phyloP scores from a whole-genome alignment of 2,888 invertebrate species.

The Cantharis nigra region DNA sequence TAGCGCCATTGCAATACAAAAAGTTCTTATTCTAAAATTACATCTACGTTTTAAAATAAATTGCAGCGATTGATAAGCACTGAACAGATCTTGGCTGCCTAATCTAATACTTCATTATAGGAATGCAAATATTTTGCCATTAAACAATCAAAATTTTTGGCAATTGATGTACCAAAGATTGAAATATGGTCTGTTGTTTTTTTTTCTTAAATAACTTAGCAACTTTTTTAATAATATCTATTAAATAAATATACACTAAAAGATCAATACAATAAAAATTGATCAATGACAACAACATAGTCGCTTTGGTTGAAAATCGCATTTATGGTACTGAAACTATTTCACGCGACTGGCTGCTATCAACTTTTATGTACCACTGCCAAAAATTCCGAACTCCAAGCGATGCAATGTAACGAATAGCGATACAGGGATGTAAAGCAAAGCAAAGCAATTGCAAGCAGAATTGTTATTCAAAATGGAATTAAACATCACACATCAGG shows the following conservation, averaged over 20 bases:
- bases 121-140: constrained; percentile 2
- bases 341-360: background rate
- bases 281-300: background rate
- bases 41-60: constrained; percentile 3
- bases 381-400: background rate
- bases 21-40: constrained; percentile 4
- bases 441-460: too few species aligned
- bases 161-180: background rate
- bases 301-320: background rate
- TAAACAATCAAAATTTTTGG: constrained; percentile 6
- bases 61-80: background rate
- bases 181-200: background rate
- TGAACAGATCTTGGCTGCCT: constrained; percentile 5
- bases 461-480: too few species aligned
- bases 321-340: background rate
- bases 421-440: too few species aligned
- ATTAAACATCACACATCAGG: too few species aligned
- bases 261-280: background rate
- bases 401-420: background rate
- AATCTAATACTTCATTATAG: constrained; percentile 6
- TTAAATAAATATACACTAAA: background rate
- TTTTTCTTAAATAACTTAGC: too few species aligned
- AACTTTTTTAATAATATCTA: too few species aligned
- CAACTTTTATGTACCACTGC: background rate
- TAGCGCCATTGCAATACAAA: background rate